Base-by-base conservation (phyloP, 2,113 vertebrate species). In the cat (Felis catus) region DNA sequence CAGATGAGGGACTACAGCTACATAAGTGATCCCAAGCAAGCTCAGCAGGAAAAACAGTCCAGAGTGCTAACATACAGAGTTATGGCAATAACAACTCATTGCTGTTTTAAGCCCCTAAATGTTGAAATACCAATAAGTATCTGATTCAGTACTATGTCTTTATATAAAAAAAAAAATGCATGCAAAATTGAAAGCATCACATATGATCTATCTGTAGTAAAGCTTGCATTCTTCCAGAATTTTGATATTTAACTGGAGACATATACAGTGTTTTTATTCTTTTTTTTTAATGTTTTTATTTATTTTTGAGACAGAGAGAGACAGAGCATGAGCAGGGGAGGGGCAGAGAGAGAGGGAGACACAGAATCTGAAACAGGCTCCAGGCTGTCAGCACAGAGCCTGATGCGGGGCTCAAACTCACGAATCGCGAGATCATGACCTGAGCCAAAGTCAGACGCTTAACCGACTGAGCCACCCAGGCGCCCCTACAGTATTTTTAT, bases 211-310 rank as follows among this genome's bases (percentile, higher is more conserved):
- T 91, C 86, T 65, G 4, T 92, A 89, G 85, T 97, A 83, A 97
- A 97, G 86, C 19, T 89, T 95, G 86, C 7, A 39, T 82, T 79
- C 89, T 86, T 96, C 68, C 79, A 87, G 71, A 95, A 96, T 81
- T 74, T 93, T 94, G 80, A 63, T 68, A 88, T 88, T 90, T 39
- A 92, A 83, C 74, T 83, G 14, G 48, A 92, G 70, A 86, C 55
- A 76, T 81, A 78, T 55, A 51, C 51, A 91, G 51, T 94, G 4
- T 31, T 90, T 97, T 96, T 94, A 90, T 95, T 91, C 70, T 94
- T 36, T 36, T 36, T 36, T 36, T 36, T 36, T 36, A 36, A 36
- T 36, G 36, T 36, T 36, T 36, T 36, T 36, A 36, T 36, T 36
- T 36, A 36, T 36, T 36, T 36, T 36, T 36, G 36, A 36, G 36